Percentiles rank a stretch among this genome's conserved stretches.
Evolutionary conservation across 2,888 invertebrate genomes (phyloP).

Genomic region (Ornithoptera alexandrae): DNA sequence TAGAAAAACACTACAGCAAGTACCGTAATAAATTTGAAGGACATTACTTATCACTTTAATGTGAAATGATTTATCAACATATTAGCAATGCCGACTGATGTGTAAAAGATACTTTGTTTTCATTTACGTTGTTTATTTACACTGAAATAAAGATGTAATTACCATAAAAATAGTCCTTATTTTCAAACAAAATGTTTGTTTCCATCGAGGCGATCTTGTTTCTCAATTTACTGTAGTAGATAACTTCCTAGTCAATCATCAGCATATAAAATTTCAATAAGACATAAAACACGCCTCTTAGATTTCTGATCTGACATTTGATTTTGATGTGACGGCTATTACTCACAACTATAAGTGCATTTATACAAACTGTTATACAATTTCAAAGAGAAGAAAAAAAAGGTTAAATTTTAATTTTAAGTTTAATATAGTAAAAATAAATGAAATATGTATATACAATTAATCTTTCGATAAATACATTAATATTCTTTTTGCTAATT

Average conservation of each 20-base stretch:
- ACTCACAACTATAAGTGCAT: background rate
- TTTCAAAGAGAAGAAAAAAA: too few relatives aligned
- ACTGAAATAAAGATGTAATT: conserved; percentile 40
- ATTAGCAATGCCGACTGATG: background rate
- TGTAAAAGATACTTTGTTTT: conserved; percentile 27
- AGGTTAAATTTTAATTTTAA: too few relatives aligned
- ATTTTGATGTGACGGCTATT: conserved; percentile 1
- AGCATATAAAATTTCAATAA: conserved; percentile 11
- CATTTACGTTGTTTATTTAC: conserved; percentile 38
- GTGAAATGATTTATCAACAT: background rate
- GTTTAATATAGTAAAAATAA: too few relatives aligned
- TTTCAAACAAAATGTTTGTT: conserved; percentile 61
- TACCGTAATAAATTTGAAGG: conserved; percentile 20
- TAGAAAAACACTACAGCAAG: conserved; percentile 10
- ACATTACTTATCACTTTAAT: background rate
- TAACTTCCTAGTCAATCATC: background rate
- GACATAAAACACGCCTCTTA: conserved; percentile 19
- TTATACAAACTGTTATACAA: background rate
- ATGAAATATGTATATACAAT: too few relatives aligned
- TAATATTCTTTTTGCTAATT: too few relatives aligned
- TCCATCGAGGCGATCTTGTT: conserved; percentile 62
- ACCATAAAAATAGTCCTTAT: conserved; percentile 67
- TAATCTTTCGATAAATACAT: too few relatives aligned
- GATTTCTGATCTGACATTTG: conserved; percentile 28
- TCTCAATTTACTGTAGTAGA: background rate